phyloP scores from a whole-genome alignment of 2,797 vertebrate genomes.

The Pantherophis alleghaniensis region DNA sequence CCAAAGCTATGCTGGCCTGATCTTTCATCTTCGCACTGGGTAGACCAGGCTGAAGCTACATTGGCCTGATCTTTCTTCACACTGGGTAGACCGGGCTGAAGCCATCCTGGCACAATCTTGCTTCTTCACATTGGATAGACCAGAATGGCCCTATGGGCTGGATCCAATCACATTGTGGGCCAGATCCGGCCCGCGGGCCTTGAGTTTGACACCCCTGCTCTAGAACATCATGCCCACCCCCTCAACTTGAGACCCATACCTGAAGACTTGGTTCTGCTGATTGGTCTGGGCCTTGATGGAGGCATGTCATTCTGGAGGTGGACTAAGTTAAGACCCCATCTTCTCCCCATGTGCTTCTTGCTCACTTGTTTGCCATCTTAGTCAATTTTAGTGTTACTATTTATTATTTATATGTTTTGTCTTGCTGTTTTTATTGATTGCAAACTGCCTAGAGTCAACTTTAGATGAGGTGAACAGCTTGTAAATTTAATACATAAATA shows the following conservation, averaged over 20 bases:
- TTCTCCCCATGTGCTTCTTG: background rate
- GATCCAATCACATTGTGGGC: no score
- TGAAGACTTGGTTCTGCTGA: background rate
- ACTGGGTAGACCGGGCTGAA: no score
- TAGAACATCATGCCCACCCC: background rate
- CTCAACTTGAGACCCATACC: background rate
- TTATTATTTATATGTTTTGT: background rate
- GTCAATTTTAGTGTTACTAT: background rate
- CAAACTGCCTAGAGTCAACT: background rate
- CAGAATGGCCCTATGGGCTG: no score
- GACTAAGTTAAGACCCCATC: background rate
- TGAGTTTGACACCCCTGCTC: background rate
- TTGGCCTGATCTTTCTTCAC: no score
- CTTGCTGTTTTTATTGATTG: background rate
- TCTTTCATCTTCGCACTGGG: no score
- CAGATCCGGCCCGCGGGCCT: no score
- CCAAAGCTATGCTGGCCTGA: no score
- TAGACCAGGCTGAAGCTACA: no score
- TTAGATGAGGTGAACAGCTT: background rate
- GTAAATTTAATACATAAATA: background rate
- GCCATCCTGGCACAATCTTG: no score
- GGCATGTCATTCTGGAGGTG: background rate
- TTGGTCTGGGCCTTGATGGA: background rate
- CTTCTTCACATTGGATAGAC: no score
- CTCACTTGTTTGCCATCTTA: background rate